Conservation (phyloP, 2,888 invertebrate genomes). For the Patella pellucida region DNA sequence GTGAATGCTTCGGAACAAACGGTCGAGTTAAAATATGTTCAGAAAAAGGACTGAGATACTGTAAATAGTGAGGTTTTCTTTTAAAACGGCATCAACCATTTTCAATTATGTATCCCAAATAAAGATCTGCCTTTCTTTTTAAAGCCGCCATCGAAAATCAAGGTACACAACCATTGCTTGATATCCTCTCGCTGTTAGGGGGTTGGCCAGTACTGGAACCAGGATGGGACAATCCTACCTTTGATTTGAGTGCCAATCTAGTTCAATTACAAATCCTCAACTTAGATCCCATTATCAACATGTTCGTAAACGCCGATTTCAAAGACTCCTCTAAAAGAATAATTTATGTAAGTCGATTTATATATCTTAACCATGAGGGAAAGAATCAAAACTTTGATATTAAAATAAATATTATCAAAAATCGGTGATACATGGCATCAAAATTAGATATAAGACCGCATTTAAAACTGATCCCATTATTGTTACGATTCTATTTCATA, state of each 20-base stretch:
- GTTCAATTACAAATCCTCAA: conserved; percentile 81
- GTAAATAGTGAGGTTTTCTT: no score
- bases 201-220: conserved; percentile 82
- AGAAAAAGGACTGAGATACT: no score
- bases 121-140: neutral
- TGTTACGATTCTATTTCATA: no score
- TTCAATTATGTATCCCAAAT: neutral
- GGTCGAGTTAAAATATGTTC: no score
- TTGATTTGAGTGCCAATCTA: conserved; percentile 72
- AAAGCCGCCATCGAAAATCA: conserved; percentile 80
- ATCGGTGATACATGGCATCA: no score
- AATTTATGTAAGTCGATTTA: conserved; percentile 78
- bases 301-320: conserved; percentile 84
- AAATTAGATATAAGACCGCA: no score
- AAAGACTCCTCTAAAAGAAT: conserved; percentile 90
- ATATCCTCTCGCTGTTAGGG: conserved; percentile 82
- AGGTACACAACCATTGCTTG: conserved; percentile 75
- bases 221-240: conserved; percentile 77
- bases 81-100: no score
- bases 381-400: no score
- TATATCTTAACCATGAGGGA: no score
- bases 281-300: conserved; percentile 72
- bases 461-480: no score
- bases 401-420: no score
- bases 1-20: neutral